Evolutionary conservation across 1,140 invertebrate genomes (phyloP).

Genomic region (Trichonephila clavata): DNA sequence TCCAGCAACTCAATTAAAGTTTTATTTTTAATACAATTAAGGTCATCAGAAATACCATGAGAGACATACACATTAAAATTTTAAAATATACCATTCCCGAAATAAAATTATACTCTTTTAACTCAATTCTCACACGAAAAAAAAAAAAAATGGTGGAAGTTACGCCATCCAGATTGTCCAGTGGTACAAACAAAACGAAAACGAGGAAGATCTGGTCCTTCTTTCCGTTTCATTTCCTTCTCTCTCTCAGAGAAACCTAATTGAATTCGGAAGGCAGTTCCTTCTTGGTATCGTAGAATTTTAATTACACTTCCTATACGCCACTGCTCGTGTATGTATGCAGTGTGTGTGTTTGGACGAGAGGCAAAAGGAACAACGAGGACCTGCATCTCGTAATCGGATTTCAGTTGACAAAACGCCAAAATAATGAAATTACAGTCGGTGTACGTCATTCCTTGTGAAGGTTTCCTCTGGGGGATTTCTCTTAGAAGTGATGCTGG

Average conservation of each 20-base stretch:
- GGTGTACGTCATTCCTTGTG: slow-evolving; percentile 43
- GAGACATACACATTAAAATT: too few species aligned
- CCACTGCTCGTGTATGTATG: slow-evolving; percentile 22
- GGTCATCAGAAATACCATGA: too few species aligned
- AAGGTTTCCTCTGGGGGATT: background rate
- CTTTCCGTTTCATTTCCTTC: background rate
- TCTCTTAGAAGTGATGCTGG: background rate
- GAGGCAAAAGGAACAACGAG: slow-evolving; percentile 11
- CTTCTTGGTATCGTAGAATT: slow-evolving; percentile 19
- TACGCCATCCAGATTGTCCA: background rate
- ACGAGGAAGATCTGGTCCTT: background rate
- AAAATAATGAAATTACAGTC: slow-evolving; percentile 70
- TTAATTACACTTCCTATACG: slow-evolving; percentile 35
- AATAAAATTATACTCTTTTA: too few species aligned
- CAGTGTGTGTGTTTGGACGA: background rate
- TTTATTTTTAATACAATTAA: too few species aligned
- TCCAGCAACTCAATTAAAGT: too few species aligned
- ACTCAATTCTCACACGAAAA: too few species aligned
- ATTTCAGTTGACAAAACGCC: slow-evolving; percentile 71
- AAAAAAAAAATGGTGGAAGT: too few species aligned
- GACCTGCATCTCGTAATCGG: slow-evolving; percentile 12
- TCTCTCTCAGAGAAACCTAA: background rate
- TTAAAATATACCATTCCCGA: too few species aligned
- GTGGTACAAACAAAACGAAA: background rate
- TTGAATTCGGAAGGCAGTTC: background rate